phyloP scores from a whole-genome alignment of 2,113 vertebrate species.

The Glaucidium brasilianum region DNA sequence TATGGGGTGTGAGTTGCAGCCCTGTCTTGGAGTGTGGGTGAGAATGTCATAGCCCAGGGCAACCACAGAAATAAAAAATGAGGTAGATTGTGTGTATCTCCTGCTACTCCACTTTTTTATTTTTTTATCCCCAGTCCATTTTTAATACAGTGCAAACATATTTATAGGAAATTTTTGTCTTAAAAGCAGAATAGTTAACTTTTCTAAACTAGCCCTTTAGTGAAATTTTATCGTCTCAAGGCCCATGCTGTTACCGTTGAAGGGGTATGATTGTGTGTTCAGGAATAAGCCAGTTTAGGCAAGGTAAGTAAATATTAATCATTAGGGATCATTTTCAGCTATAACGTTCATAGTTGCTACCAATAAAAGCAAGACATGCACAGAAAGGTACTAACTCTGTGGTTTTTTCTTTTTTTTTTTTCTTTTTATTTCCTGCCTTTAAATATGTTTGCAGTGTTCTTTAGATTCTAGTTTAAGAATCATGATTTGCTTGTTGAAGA shows the following conservation, averaged over 20 bases:
- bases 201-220: not conserved
- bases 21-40: not conserved
- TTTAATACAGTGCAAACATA: not conserved
- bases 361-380: not conserved
- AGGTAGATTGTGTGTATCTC: not conserved
- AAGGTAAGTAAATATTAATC: not conserved
- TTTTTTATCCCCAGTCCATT: not conserved
- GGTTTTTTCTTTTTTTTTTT: not conserved
- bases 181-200: not conserved
- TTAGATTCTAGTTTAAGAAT: slow-evolving; percentile 96
- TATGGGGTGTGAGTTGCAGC: not conserved
- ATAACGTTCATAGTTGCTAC: not conserved
- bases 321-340: not conserved
- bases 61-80: not conserved
- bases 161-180: not conserved
- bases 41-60: not conserved
- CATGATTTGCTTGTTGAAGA: slow-evolving; percentile 98
- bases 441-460: slow-evolving; percentile 81
- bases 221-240: not conserved
- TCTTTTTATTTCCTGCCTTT: not conserved
- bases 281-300: not conserved
- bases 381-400: not conserved
- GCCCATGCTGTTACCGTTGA: not conserved
- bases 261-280: not conserved
- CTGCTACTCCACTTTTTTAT: not conserved